A percentile compares a stretch with the other conserved stretches of the same genome.
Conservation (phyloP, 2,797 vertebrate genomes). For the Erethizon dorsatum region DNA sequence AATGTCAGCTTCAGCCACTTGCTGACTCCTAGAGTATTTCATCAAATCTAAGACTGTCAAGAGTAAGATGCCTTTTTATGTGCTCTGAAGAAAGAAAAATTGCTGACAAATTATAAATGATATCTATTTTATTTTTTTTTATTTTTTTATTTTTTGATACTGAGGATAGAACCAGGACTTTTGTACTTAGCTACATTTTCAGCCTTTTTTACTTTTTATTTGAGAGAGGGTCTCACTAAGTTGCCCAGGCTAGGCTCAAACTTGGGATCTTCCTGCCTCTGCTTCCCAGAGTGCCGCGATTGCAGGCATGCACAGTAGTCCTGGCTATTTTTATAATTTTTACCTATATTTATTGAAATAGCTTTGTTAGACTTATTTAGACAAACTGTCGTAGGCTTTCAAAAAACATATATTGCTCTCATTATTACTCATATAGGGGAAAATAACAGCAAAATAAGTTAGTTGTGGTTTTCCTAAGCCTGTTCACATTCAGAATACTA, state of each 20-base stretch:
- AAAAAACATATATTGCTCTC: neutral
- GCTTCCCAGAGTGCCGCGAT: too few species aligned
- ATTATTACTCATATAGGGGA: neutral
- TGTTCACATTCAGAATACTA: neutral
- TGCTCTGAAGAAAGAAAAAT: constrained; percentile 11
- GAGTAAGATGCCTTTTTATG: constrained; percentile 4
- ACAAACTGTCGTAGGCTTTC: neutral
- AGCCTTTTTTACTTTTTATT: neutral
- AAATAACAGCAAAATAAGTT: constrained; percentile 32
- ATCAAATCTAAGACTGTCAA: neutral
- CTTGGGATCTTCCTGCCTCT: neutral
- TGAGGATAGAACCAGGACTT: neutral
- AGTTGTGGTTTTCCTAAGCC: neutral
- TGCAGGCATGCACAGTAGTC: neutral
- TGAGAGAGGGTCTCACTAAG: neutral
- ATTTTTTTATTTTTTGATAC: neutral
- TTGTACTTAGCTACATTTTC: neutral
- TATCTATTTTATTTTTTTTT: neutral
- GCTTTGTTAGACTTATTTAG: constrained; percentile 5
- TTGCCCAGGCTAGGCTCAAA: neutral
- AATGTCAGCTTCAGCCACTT: constrained; percentile 24
- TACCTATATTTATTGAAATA: constrained; percentile 29
- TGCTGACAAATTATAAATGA: neutral
- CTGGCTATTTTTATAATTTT: constrained; percentile 43
- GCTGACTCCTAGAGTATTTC: neutral